Evolutionary conservation across 2,888 invertebrate species (phyloP).

Genomic region (Hypsopygia costalis): DNA sequence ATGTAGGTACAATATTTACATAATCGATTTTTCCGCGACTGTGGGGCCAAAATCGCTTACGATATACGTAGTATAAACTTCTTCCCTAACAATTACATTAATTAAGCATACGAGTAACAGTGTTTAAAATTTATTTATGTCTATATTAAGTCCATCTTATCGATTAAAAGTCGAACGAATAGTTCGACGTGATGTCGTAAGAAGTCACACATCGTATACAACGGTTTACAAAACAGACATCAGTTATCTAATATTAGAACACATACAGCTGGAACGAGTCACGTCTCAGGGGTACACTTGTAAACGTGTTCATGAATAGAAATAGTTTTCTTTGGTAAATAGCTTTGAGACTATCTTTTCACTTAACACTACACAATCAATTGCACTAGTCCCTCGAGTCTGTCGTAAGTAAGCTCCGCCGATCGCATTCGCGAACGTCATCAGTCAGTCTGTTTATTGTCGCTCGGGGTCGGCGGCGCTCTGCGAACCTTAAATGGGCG

Average conservation of each 20-base stretch:
- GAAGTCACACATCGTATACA: constrained; percentile 79
- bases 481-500: constrained; percentile 88
- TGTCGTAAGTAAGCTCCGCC: constrained; percentile 58
- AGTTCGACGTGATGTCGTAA: constrained; percentile 63
- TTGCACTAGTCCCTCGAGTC: constrained; percentile 28
- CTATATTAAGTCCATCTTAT: constrained; percentile 63
- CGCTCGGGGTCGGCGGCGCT: constrained; percentile 74
- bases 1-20: constrained; percentile 60
- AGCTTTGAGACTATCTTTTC: neutral
- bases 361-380: constrained; percentile 15
- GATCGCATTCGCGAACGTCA: constrained; percentile 30
- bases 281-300: constrained; percentile 12
- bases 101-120: constrained; percentile 77
- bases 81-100: constrained; percentile 69
- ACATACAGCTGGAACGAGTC: constrained; percentile 28
- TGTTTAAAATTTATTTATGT: constrained; percentile 74
- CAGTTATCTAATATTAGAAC: constrained; percentile 60
- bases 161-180: constrained; percentile 56
- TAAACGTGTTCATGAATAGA: constrained; percentile 18
- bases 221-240: constrained; percentile 74
- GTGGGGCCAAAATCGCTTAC: constrained; percentile 67
- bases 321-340: constrained; percentile 44
- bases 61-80: constrained; percentile 65
- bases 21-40: constrained; percentile 36
- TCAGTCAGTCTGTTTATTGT: constrained; percentile 44